Base-by-base conservation (phyloP, 2,797 vertebrate species). In the Anguilla pacifica region DNA sequence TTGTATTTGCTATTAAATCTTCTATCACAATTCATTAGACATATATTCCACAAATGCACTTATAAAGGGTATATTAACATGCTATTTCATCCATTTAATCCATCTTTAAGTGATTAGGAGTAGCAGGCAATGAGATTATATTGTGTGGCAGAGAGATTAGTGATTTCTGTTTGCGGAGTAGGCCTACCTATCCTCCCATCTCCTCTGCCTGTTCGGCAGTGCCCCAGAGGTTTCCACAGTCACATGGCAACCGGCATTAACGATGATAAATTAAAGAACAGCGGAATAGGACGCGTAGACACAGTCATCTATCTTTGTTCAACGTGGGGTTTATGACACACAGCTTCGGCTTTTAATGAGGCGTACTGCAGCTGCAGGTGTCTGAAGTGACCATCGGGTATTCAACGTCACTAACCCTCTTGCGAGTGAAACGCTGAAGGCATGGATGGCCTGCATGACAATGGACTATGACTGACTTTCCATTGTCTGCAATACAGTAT, bases 221-320 rank as follows among this genome's bases (percentile, higher is more conserved):
- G n/a, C 13, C 25, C 51, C 10, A 59, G 86, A 43, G n/a, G 55
- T 28, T 79, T 13, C 17, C 74, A 15, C 15, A 31, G 3, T 2
- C 11, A 28, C 39, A 82, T 57, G 39, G 28, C 25, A 83, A 83
- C 74, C 35, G n/a, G 28, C 31, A 79, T 22, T 59, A 55, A 51
- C 11, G 19, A 17, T 83, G 77, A 83, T 83, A 39, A 87, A 87
- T 87, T 35, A n/a, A 81, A 87, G 31, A 64, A 46, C 6, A 85
- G 74, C 86, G 31, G 35, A 64, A 82, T 25, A 13, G 77, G 77
- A 35, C 57, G 3, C 17, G 57, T 46, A 82, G 86, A 83, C 77
- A 31, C 35, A 81, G 61, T 77, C 77, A 82, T 87, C 61, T 81
- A 25, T 87, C 53, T 57, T 64, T 39, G 77, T 64, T 82, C 55